Conservation (phyloP, 2,797 vertebrate species). For the Cossypha dichroa region DNA sequence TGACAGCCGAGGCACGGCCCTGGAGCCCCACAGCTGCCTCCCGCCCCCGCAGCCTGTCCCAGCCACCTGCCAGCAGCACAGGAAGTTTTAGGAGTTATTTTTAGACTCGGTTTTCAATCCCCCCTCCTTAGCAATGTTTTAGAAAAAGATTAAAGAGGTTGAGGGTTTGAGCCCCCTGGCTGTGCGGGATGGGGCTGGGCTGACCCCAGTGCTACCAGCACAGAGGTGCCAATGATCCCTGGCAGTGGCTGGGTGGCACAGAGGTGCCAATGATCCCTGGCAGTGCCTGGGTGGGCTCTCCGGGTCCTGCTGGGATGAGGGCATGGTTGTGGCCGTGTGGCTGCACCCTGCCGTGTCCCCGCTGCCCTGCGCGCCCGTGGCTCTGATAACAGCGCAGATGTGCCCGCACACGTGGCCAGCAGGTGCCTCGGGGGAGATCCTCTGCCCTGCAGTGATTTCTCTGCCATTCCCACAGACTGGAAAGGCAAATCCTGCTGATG, state of each 20-base stretch:
- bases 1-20: not conserved
- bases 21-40: conserved; percentile 23
- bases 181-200: not conserved
- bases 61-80: conserved; percentile 52
- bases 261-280: too few species aligned
- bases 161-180: not conserved
- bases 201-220: rapidly evolving
- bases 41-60: conserved; percentile 8
- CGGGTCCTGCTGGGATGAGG: rapidly evolving
- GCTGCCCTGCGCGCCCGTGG: rapidly evolving
- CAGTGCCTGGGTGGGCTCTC: not conserved
- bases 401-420: not conserved
- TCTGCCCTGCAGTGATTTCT: not conserved
- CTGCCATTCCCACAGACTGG: not conserved
- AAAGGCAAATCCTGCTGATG: not conserved
- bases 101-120: not conserved
- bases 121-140: not conserved
- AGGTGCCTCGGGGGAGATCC: not conserved
- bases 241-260: not conserved
- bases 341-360: not conserved
- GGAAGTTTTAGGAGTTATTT: conserved; percentile 63
- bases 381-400: not conserved
- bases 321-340: not conserved
- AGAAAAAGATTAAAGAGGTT: not conserved
- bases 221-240: rapidly evolving